Base-by-base conservation (phyloP, 2,113 vertebrate genomes). In the Proteles cristata region DNA sequence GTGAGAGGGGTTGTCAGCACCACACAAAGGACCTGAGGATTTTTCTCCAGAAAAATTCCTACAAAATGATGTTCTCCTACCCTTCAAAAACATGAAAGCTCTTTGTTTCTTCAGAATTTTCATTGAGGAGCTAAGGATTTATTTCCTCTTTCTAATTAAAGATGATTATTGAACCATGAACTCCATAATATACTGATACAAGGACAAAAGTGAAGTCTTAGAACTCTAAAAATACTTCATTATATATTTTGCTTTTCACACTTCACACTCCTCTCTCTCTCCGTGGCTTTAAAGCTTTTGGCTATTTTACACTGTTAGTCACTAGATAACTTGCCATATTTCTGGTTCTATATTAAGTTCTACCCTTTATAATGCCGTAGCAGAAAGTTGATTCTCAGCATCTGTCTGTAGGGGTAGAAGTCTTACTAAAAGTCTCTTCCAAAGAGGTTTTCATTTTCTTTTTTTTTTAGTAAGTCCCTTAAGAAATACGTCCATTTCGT, bases 261-360 rank as follows among this genome's bases (percentile, higher is more conserved):
- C 14, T 73, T 39, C 50, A 28, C 33, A 63, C 26, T 61, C 93
- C 19, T 55, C 39, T 58, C 33, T 88, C 90, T 92, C 55, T 77
- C 76, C 85, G 39, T 93, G 86, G 55, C 87, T 97, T 96, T 82
- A 93, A 92, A 94, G 69, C 66, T 91, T 84, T 82, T 73, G 95
- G 82, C 93, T 96, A 6, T 94, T 97, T 88, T 94, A 69, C 43
- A 76, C 1, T 76, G 79, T 93, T 94, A 86, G 82, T 97, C 96
- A 91, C 85, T 96, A 74, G 93, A 61, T 95, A 93, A 93, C 86
- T 89, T 92, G 85, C 77, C 84, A 80, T 88, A 76, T 94, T 92
- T 94, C 80, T 93, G 63, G 74, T 91, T 95, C 94, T 97, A 39
- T 95, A 74, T 94, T 96, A 84, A 96, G 90, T 96, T 94, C 55